phyloP scores from a whole-genome alignment of 2,888 invertebrate genomes.

The Machimus rusticus region DNA sequence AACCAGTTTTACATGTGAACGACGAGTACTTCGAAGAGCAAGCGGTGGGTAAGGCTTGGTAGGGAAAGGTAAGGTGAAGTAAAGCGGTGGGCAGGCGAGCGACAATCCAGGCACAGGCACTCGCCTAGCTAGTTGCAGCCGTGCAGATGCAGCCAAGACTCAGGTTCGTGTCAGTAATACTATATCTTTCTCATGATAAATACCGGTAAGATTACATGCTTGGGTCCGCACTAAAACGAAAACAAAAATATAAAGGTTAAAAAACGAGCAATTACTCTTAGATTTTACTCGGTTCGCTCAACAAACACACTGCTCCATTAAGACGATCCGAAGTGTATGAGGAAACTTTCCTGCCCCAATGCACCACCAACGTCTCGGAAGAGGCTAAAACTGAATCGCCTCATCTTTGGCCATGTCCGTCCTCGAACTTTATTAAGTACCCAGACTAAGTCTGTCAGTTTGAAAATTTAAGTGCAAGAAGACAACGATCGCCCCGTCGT shows the following conservation, averaged over 20 bases:
- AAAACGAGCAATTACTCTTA: slow-evolving; percentile 13
- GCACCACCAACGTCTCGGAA: background rate
- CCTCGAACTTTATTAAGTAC: slow-evolving; percentile 36
- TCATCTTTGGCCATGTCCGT: slow-evolving; percentile 21
- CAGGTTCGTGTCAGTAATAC: slow-evolving; percentile 31
- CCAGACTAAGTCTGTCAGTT: slow-evolving; percentile 20
- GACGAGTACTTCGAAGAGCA: no score
- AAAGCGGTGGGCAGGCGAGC: background rate
- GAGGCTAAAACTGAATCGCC: background rate
- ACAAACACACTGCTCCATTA: slow-evolving; percentile 21
- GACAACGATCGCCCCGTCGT: slow-evolving; percentile 4
- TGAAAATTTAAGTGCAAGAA: slow-evolving; percentile 34
- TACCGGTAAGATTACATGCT: slow-evolving; percentile 36
- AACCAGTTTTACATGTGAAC: background rate
- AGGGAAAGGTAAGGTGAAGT: background rate
- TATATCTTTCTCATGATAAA: slow-evolving; percentile 30
- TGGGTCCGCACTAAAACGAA: slow-evolving; percentile 13
- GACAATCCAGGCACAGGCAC: background rate
- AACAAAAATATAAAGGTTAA: background rate
- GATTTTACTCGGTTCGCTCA: slow-evolving; percentile 12
- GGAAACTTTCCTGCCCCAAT: background rate
- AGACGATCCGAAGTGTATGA: background rate
- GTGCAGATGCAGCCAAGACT: background rate
- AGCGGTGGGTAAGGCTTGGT: background rate
- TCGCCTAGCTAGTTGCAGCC: background rate